Conservation (phyloP, 2,113 vertebrate genomes). For the Tachysurus fulvidraco region DNA sequence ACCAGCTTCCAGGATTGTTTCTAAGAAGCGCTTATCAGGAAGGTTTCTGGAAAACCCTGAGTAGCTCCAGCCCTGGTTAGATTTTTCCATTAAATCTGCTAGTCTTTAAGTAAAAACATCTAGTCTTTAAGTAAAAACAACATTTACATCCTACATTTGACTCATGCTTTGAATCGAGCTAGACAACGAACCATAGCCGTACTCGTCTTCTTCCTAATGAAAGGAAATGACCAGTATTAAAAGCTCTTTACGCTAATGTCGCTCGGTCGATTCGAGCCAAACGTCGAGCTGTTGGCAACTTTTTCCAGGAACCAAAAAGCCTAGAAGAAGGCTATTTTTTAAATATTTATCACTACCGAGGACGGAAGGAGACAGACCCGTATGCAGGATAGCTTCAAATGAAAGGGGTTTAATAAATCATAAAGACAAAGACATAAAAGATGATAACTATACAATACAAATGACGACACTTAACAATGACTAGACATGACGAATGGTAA, state of each 20-base stretch:
- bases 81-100: not conserved
- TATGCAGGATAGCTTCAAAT: no score
- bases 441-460: no score
- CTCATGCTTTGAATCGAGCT: not conserved
- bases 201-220: not conserved
- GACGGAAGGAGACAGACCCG: no score
- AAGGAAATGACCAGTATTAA: constrained; percentile 22
- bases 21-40: not conserved
- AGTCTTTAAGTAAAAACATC: not conserved
- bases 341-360: no score
- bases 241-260: constrained; percentile 42
- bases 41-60: not conserved
- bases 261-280: constrained; percentile 14
- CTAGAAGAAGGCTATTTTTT: not conserved
- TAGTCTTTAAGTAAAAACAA: not conserved
- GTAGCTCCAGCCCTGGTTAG: not conserved
- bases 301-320: not conserved
- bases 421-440: no score
- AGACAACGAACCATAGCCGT: not conserved
- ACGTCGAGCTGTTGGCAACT: not conserved
- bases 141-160: not conserved
- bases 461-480: no score
- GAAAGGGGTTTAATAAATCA: no score
- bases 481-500: no score
- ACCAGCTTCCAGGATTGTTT: not conserved